Evolutionary conservation across 1,140 invertebrate genomes (phyloP).

Genomic region (Drosophila seguyi): DNA sequence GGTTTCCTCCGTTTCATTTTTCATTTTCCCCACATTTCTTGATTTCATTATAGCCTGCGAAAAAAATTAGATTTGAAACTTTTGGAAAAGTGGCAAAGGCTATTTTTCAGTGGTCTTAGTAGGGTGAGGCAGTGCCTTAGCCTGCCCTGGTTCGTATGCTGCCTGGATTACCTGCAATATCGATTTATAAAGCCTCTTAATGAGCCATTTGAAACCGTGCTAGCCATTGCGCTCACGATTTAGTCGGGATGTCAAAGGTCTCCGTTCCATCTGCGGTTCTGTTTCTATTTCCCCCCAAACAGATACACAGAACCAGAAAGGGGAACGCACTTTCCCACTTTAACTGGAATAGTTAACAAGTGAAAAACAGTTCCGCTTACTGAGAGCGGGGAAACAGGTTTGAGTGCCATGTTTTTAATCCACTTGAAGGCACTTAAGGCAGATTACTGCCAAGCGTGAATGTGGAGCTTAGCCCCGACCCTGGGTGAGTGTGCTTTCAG

Average conservation of each 20-base stretch:
- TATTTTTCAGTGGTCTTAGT: too few relatives aligned
- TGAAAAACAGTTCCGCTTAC: slow-evolving; percentile 65
- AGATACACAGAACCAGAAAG: neutral
- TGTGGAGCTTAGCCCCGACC: too few relatives aligned
- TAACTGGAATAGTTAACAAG: slow-evolving; percentile 39
- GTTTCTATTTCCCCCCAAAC: too few relatives aligned
- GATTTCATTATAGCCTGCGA: too few relatives aligned
- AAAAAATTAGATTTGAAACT: too few relatives aligned
- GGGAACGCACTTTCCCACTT: slow-evolving; percentile 23
- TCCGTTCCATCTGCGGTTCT: neutral
- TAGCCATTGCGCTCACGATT: too few relatives aligned
- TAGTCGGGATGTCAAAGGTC: neutral
- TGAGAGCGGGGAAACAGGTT: neutral
- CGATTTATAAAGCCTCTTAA: slow-evolving; percentile 10
- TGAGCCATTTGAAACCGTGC: neutral
- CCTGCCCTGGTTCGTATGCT: too few relatives aligned
- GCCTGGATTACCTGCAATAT: neutral
- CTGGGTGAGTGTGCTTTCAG: neutral
- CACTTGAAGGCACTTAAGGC: slow-evolving; percentile 72
- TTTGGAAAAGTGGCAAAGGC: too few relatives aligned
- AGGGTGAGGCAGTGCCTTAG: too few relatives aligned
- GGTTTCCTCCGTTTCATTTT: too few relatives aligned
- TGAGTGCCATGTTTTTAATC: slow-evolving; percentile 71
- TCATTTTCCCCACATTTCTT: too few relatives aligned
- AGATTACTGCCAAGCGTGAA: slow-evolving; percentile 28